Evolutionary conservation across 2,797 vertebrate species (phyloP), one percentile per base, ranked within the genome.

Genomic region (Dicrostonyx torquatus): DNA sequence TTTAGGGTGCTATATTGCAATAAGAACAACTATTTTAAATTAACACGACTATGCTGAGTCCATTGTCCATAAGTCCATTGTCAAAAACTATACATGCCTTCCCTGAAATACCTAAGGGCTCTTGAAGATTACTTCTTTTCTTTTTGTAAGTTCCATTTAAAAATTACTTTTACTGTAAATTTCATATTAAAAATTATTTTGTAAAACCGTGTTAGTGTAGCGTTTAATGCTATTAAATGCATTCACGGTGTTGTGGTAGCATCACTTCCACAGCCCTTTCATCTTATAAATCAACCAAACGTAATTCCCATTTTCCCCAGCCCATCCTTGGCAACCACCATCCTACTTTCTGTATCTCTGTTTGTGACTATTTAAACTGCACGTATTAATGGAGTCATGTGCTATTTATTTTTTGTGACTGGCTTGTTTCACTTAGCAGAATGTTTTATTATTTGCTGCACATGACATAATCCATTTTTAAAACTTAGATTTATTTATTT

Each of bases 31-130:
- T 48, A 50, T 31, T 88, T 95, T 93, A 66, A 94, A 73, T 64
- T 85, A n/a, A 1, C 29, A 70, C 6, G 64, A 79, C 15, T 66
- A 6, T 83, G 86, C 29, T 43, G 53, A 88, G n/a, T 95, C 29
- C 31, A 53, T 53, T 84, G 24, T 88, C 88, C 20, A 22, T 43
- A 60, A 86, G 31, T 94, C 37, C 31, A 53, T 53, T 84, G 24
- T 86, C 88, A 95, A 95, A 95, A 90, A 11, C 60, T 62, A 89
- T 91, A 68, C 8, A 2, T 94, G 37, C 6, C 55, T 95, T 94
- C 75, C 6, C 64, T 62, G n/a, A 87, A 96, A 58, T 20, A 80
- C 14, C 66, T 93, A 7, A 77, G 34, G 86, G 37, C 17, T 70
- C 68, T 73, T 91, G 13, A 93, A 94, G 94, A 85, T 22, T 10